Evolutionary conservation across 2,113 vertebrate species (phyloP).

Genomic region (Rhinichthys klamathensis): DNA sequence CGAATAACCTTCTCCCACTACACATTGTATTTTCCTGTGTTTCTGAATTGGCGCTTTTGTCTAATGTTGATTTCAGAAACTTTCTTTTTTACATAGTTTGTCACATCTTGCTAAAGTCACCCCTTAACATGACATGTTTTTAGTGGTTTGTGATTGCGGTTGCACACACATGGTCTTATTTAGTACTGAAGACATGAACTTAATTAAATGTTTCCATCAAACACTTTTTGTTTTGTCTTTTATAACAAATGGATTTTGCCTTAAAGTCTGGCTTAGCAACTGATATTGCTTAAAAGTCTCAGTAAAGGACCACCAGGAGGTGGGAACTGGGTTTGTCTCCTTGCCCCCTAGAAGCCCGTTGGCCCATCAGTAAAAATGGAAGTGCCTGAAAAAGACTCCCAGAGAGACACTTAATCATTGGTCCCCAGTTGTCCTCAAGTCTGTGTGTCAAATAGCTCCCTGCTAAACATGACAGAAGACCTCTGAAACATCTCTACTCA

Average conservation of each 20-base stretch:
- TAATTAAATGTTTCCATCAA: background rate
- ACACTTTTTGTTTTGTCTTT: background rate
- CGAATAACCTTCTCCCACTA: conserved; percentile 16
- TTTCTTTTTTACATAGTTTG: background rate
- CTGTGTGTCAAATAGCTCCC: background rate
- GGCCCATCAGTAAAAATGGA: conserved; percentile 59
- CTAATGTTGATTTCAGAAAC: background rate
- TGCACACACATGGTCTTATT: background rate
- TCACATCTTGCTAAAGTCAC: background rate
- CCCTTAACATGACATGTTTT: background rate
- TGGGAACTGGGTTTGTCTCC: background rate
- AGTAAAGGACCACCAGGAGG: conserved; percentile 38
- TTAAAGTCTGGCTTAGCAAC: background rate
- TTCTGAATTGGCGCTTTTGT: background rate
- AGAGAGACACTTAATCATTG: conserved; percentile 57
- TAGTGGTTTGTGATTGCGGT: background rate
- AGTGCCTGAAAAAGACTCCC: conserved; percentile 59
- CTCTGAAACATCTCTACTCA: conserved; percentile 19
- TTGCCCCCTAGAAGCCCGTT: conserved; percentile 34
- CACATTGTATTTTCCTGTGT: background rate
- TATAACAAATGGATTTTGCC: background rate
- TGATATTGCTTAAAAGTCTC: background rate
- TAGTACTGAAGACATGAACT: background rate
- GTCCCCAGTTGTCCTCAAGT: conserved; percentile 33
- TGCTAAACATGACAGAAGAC: conserved; percentile 36